Evolutionary conservation across 2,797 vertebrate genomes (phyloP), one percentile per base, ranked within the genome.

Genomic region (Ciconia nigra): DNA sequence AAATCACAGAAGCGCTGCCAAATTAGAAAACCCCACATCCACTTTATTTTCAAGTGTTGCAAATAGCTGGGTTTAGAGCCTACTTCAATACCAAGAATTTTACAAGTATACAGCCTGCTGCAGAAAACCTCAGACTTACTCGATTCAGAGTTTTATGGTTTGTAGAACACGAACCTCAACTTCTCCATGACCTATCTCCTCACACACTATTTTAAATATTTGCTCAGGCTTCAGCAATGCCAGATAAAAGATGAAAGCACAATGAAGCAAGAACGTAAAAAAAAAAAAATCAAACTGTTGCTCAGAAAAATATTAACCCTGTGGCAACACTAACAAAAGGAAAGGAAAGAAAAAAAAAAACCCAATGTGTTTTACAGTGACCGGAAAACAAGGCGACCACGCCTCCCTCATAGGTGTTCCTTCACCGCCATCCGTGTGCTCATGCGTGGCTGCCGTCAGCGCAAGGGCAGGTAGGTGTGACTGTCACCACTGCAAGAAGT

Each of bases 191-290:
- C 57, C 67, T 83, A 37, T 41, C 58, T 81, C 33, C 13, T 89
- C 74, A 15, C 35, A 39, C 5, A 3, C 7, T 61, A 10, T 71
- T 94, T 85, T 63, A 95, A 92, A 96, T 94, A 95, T 95, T 97
- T 97, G 92, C 69, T 89, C 78, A 79, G 39, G 57, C 65, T 95
- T 89, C 88, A 87, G 86, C 37, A 85, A 51, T 0, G 2, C 19
- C 61, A 85, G 81, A 85, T 87, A 90, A 89, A 49, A 91, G 67
- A 69, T 0, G 3, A 67, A 90, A 90, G 63, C 55, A 74, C 11
- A 81, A 54, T 69, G 81, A 94, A 87, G 86, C 71, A 95, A 93
- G 83, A 89, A 82, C 3, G 2, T 0, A 8, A 7, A 17, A 24
- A 42, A 44, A 54, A 49, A 47, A 10, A n/a, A 13, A 37, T 20